A percentile compares a stretch with the other conserved stretches of the same genome.
Evolutionary conservation across 1,140 invertebrate species (phyloP).

Genomic region (Drosophila azteca): DNA sequence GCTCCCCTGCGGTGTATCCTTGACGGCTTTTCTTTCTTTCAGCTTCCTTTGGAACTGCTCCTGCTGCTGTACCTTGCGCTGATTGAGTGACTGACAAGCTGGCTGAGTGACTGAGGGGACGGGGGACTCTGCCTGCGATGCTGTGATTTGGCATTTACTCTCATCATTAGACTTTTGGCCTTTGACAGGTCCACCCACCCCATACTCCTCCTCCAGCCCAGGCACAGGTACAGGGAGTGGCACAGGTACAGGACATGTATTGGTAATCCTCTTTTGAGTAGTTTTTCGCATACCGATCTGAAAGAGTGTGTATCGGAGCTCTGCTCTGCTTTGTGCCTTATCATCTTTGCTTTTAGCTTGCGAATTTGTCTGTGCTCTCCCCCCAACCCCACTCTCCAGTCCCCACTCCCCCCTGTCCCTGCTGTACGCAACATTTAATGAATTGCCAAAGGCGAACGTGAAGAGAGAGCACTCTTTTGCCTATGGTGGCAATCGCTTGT

Average conservation of each 20-base stretch:
- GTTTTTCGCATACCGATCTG: conserved; percentile 30
- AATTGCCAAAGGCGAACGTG: conserved; percentile 50
- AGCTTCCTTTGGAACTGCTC: conserved; percentile 2
- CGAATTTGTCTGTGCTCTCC: conserved; percentile 18
- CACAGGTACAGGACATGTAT: not conserved
- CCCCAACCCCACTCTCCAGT: not conserved
- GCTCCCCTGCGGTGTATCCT: conserved; percentile 56
- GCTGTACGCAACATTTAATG: conserved; percentile 65
- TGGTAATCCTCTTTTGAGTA: conserved; percentile 31
- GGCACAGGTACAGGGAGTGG: no score
- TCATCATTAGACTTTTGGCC: conserved; percentile 53
- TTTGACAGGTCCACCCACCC: conserved; percentile 44
- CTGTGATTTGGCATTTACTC: conserved; percentile 66
- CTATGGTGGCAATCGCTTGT: conserved; percentile 55
- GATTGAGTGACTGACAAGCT: conserved; percentile 67
- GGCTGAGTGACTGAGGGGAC: conserved; percentile 10
- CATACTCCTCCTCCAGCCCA: no score
- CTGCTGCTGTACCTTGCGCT: conserved; percentile 34
- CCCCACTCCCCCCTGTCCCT: conserved; percentile 14
- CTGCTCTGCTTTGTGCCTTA: conserved; percentile 31
- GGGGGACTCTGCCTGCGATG: conserved; percentile 18
- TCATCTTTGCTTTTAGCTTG: conserved; percentile 50
- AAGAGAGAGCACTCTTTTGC: conserved; percentile 12
- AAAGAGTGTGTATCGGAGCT: no score
- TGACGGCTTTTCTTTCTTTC: conserved; percentile 16